Base-by-base conservation (phyloP, 2,113 vertebrate species). In the Caranx ignobilis region DNA sequence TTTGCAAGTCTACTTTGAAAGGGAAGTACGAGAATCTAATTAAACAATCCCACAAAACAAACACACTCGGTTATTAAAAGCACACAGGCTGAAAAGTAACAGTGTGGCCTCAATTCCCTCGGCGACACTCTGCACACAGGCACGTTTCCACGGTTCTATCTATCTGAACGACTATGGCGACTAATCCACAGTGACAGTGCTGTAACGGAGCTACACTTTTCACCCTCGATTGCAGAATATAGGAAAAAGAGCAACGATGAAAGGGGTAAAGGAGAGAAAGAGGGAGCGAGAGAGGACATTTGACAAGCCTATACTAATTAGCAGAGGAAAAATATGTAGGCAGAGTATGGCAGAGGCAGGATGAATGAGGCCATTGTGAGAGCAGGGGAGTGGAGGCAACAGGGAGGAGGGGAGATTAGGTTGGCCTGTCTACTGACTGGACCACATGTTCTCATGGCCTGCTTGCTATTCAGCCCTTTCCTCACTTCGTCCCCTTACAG, bases 351-450 rank as follows among this genome's bases (percentile, higher is more conserved):
- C 87, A 91, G 89, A 83, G 80, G 82, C 84, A 78, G 83, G 81
- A 94, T 95, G 95, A 96, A 96, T 95, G 91, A 93, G 84, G 87
- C 93, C 89, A 94, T 95, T 96, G 94, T 96, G 81, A 90, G 84
- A 62, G 68, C 67, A 54, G 71, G 67, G 85, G 88, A 83, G 88
- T 52, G 73, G 70, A 84, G 75, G 75, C 83, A 79, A 54, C 55
- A 4, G 83, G 90, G 89, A 79, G 80, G 82, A 74, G 79, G 84
- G 83, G 87, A 82, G 91, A 88, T 90, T 88, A 92, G 88, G 84
- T 79, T 78, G 92, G 84, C 86, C 90, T 79, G 92, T 94, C 91
- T 88, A 90, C 92, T 88, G 89, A 91, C 80, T 81, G 84, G 92
- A 93, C 93, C 93, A 93, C 92, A 93, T 93, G 92, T 92, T 94